Conservation (phyloP, 1,140 invertebrate genomes). For the Meloidogyne exigua region DNA sequence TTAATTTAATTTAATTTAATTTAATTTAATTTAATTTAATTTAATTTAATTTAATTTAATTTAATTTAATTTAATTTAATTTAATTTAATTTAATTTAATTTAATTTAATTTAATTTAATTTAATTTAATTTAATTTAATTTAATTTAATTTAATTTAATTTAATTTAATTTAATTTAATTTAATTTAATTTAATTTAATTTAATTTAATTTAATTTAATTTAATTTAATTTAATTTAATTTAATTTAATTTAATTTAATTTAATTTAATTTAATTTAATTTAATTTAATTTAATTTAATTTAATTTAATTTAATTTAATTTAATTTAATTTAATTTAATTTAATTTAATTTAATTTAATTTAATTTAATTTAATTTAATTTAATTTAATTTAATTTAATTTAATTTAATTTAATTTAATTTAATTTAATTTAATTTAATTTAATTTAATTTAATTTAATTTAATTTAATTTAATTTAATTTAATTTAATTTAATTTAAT, state of each 20-base stretch:
- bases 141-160: neutral
- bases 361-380: too few relatives aligned
- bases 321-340: neutral
- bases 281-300: neutral
- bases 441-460: too few relatives aligned
- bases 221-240: too few relatives aligned
- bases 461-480: neutral
- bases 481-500: neutral
- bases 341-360: neutral
- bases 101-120: neutral
- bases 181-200: neutral
- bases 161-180: too few relatives aligned
- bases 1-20: neutral
- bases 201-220: neutral
- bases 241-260: neutral
- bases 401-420: too few relatives aligned
- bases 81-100: too few relatives aligned
- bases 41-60: neutral
- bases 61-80: neutral
- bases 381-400: neutral
- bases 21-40: too few relatives aligned
- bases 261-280: too few relatives aligned
- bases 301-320: too few relatives aligned
- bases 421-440: neutral
- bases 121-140: too few relatives aligned